These are phyloP conservation scores for Harpagus bidentatus DNA, from an alignment of 2,113 vertebrate genomes.

Conservation along the genomic window DNA sequence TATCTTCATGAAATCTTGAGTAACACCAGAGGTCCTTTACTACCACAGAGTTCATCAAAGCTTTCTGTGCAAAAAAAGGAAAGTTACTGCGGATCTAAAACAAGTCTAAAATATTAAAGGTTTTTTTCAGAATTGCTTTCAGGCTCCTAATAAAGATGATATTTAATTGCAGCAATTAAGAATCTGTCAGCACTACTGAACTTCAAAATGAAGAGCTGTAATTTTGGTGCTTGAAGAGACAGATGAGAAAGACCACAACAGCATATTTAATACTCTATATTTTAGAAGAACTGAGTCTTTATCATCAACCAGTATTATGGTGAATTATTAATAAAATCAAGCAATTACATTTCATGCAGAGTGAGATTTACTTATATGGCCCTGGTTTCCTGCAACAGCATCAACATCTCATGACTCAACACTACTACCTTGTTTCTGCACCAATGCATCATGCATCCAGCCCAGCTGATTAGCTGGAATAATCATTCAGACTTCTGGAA, in stretches of 20 bases:
- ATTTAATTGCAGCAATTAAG: not conserved
- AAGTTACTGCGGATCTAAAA: not conserved
- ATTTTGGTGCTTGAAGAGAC: not conserved
- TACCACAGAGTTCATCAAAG: not conserved
- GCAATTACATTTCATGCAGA: not conserved
- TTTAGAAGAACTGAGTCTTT: not conserved
- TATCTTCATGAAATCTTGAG: not conserved
- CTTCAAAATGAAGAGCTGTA: not conserved
- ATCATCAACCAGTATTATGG: not conserved
- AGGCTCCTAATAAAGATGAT: not conserved
- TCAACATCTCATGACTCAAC: not conserved
- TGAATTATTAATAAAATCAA: not conserved
- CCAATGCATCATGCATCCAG: not conserved
- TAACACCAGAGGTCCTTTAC: not conserved
- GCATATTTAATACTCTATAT: not conserved
- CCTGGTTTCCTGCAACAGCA: not conserved
- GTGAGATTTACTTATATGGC: not conserved
- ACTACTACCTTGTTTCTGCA: not conserved
- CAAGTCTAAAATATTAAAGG: not conserved
- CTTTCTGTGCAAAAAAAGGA: not conserved
- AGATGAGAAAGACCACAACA: not conserved
- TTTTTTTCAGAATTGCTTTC: not conserved
- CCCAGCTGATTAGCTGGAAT: not conserved
- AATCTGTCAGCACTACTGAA: not conserved
- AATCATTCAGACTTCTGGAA: not conserved